Evolutionary conservation across 2,888 invertebrate species (phyloP).

Genomic region (Fissipunctia ypsillon): DNA sequence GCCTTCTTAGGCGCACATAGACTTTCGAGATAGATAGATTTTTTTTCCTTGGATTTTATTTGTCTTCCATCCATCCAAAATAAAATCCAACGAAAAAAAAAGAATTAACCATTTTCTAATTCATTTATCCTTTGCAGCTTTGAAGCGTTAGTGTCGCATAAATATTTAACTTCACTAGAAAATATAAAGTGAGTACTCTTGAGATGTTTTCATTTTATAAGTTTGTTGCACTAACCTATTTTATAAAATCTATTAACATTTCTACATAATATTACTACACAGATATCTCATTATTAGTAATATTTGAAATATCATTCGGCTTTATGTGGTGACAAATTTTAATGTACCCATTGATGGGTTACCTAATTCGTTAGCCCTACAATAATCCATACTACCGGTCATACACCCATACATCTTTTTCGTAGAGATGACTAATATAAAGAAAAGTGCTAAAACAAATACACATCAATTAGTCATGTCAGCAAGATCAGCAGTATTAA

Average conservation of each 20-base stretch:
- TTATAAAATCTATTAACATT: not conserved
- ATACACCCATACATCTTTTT: not conserved
- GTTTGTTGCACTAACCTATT: not conserved
- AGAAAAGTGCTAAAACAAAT: slow-evolving; percentile 3
- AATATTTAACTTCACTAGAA: not conserved
- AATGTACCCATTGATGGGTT: not conserved
- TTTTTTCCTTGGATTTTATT: too few relatives aligned
- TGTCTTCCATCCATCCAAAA: too few relatives aligned
- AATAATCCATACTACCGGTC: not conserved
- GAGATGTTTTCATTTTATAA: not conserved
- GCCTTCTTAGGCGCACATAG: too few relatives aligned
- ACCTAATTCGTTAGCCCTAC: not conserved
- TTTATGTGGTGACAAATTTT: not conserved
- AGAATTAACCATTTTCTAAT: not conserved
- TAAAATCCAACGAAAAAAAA: too few relatives aligned
- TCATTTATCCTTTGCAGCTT: not conserved
- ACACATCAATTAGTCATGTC: slow-evolving; percentile 26
- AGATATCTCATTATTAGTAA: not conserved
- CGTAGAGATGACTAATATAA: not conserved
- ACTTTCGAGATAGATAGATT: too few relatives aligned
- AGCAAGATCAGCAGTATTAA: slow-evolving; percentile 42
- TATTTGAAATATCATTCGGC: not conserved
- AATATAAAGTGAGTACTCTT: not conserved
- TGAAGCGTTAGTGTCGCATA: not conserved
- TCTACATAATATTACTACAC: too few relatives aligned